These are phyloP conservation scores for Hippopotamyrus pictus DNA, from an alignment of 2,797 vertebrate genomes.

Conservation along the genomic window DNA sequence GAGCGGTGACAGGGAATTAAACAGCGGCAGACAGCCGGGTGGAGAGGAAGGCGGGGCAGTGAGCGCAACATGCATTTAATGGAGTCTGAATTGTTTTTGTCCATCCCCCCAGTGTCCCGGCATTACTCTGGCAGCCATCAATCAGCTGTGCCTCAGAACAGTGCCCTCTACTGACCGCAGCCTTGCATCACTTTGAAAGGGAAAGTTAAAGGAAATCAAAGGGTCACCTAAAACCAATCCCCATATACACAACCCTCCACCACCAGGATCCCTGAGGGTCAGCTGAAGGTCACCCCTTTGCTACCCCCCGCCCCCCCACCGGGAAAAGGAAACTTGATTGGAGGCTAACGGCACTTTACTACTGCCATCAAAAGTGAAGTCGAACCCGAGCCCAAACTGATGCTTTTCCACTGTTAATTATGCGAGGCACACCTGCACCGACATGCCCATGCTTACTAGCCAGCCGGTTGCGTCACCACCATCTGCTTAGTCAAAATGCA, in stretches of 20 bases:
- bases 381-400: background rate
- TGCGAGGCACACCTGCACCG: background rate
- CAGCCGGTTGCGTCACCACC: background rate
- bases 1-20: slow-evolving; percentile 18
- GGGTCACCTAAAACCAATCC: background rate
- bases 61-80: slow-evolving; percentile 11
- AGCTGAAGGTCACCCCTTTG: background rate
- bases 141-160: background rate
- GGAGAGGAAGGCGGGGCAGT: background rate
- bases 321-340: background rate
- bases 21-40: background rate
- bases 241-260: background rate
- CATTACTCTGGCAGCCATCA: slow-evolving; percentile 7
- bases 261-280: background rate
- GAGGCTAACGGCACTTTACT: background rate
- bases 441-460: background rate
- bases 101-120: background rate
- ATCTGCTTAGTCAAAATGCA: background rate
- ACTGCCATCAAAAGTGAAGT: background rate
- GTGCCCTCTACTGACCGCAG: background rate
- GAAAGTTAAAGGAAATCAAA: background rate
- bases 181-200: background rate
- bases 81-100: slow-evolving; percentile 24
- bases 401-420: background rate
- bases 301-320: background rate